A percentile compares a stretch with the other conserved stretches of the same genome.
Evolutionary conservation across 2,113 vertebrate species (phyloP).

Genomic region (Synodontis membranacea): DNA sequence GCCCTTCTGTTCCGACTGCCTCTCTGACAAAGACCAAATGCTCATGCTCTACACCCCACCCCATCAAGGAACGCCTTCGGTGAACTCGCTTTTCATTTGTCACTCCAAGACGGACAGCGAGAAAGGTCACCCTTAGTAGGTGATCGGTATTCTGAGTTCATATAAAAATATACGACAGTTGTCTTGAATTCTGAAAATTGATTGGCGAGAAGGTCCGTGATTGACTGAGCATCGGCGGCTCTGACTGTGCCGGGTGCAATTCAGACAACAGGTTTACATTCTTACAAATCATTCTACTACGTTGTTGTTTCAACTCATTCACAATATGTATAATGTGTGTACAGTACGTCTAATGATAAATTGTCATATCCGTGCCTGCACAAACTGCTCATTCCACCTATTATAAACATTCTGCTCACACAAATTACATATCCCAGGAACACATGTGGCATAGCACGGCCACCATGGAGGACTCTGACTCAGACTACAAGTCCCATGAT

Average conservation of each 20-base stretch:
- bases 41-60: background rate
- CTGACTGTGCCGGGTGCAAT: background rate
- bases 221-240: background rate
- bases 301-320: background rate
- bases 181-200: background rate
- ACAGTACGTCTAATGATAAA: background rate
- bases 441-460: too few relatives aligned
- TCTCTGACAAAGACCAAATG: slow-evolving; percentile 2
- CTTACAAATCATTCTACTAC: background rate
- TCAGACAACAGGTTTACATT: background rate
- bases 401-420: too few relatives aligned
- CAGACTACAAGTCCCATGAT: too few relatives aligned
- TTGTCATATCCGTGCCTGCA: too few relatives aligned
- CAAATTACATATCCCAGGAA: too few relatives aligned
- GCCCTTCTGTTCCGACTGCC: background rate
- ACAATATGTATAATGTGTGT: background rate
- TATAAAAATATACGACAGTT: background rate
- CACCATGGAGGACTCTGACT: too few relatives aligned
- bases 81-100: slow-evolving; percentile 56
- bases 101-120: slow-evolving; percentile 57
- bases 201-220: background rate
- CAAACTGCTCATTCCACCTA: too few relatives aligned
- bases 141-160: slow-evolving; percentile 69
- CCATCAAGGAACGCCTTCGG: slow-evolving; percentile 33
- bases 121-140: slow-evolving; percentile 66